Conservation (phyloP, 2,888 invertebrate genomes). For the Lordiphosa fenestrarum region DNA sequence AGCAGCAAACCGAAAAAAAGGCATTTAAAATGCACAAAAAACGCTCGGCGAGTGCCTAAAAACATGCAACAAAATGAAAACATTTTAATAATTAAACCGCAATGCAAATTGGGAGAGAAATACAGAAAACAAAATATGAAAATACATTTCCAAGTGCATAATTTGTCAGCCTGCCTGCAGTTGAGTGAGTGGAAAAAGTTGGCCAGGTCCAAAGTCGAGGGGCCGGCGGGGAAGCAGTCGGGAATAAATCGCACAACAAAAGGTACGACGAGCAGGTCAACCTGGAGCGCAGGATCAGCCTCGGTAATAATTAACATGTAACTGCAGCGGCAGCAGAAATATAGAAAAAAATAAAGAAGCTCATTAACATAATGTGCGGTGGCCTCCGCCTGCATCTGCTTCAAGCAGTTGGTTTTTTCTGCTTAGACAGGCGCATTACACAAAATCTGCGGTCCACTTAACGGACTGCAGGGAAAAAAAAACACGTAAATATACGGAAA, state of each 20-base stretch:
- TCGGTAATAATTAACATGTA: slow-evolving; percentile 58
- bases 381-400: slow-evolving; percentile 7
- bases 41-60: slow-evolving; percentile 25
- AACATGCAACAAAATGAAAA: slow-evolving; percentile 51
- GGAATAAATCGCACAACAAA: slow-evolving; percentile 32
- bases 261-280: slow-evolving; percentile 28
- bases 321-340: slow-evolving; percentile 15
- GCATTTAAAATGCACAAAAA: slow-evolving; percentile 35
- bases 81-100: slow-evolving; percentile 71
- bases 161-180: slow-evolving; percentile 37
- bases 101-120: slow-evolving; percentile 26
- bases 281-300: slow-evolving; percentile 27
- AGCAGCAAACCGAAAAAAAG: slow-evolving; percentile 1
- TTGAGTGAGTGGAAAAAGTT: background rate
- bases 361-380: slow-evolving; percentile 77
- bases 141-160: slow-evolving; percentile 36
- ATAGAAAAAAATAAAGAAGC: slow-evolving; percentile 38
- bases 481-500: slow-evolving; percentile 2
- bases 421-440: slow-evolving; percentile 25
- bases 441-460: slow-evolving; percentile 32
- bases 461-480: slow-evolving; percentile 29
- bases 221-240: background rate
- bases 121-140: slow-evolving; percentile 13
- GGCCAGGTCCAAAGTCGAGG: background rate
- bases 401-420: slow-evolving; percentile 24